Evolutionary conservation across 2,113 vertebrate genomes (phyloP), one percentile per base, ranked within the genome.

Genomic region (Podarcis raffonei): DNA sequence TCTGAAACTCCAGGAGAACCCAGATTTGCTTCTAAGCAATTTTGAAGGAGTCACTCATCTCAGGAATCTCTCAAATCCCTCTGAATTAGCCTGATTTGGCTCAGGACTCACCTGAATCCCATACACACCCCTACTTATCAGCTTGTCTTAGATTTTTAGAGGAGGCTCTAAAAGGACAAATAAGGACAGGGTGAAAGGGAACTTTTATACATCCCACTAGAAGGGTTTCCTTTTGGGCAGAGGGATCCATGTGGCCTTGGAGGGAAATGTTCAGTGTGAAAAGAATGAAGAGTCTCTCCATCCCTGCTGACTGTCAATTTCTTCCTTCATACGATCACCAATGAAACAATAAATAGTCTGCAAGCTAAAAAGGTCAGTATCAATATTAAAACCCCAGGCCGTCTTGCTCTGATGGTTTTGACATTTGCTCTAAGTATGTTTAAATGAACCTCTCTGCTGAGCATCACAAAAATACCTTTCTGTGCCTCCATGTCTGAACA

Each of bases 371-470:
- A 22, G 16, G 1, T 88, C 9, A 35, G 68, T 76, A 62, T 90
- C 91, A 93, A 86, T 93, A 88, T n/a, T 7, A 90, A 30, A 35
- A 3, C n/a, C 79, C 78, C 59, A 27, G 88, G 39, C 69, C 5
- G 83, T 3, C 7, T 27, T 68, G 76, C 90, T 91, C 57, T 93
- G 68, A 80, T 86, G 13, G 30, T 95, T 95, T 91, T 93, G 86
- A 89, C 71, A 92, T 91, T 94, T 94, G 0, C 37, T 83, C n/a
- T 81, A 89, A 92, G 48, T 57, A 80, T 42, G 20, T 85, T 39
- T 22, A 90, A 42, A 78, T 42, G 69, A 65, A 3, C 13, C 79
- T 71, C 88, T 90, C 71, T 32, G 85, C 42, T 7, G 76, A 30
- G 57, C 85, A 32, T 53, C 89, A 87, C 32, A 57, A 86, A 92